A percentile compares a stretch with the other conserved stretches of the same genome.
phyloP scores from a whole-genome alignment of 2,888 invertebrate genomes.

The Octodonta nipae region DNA sequence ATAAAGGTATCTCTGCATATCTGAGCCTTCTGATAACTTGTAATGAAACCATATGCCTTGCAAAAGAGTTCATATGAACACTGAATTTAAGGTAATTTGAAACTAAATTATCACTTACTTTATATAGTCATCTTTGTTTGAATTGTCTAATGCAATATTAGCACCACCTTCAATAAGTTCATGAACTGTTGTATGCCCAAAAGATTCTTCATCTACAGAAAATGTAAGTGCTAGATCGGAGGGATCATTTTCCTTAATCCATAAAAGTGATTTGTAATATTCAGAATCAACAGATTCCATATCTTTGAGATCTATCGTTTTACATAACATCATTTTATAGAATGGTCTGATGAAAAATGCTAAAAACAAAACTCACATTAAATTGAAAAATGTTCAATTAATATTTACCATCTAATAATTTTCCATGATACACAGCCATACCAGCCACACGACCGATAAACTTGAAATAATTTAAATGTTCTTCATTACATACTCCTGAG shows the following conservation, averaged over 20 bases:
- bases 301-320: constrained; percentile 84
- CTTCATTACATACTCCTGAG: constrained; percentile 94
- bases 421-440: constrained; percentile 98
- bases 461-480: constrained; percentile 94
- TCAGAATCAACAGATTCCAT: constrained; percentile 99
- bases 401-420: constrained; percentile 77
- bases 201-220: constrained; percentile 90
- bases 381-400: not conserved
- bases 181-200: constrained; percentile 85
- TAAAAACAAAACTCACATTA: constrained; percentile 30
- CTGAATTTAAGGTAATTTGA: too few relatives aligned
- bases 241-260: constrained; percentile 94
- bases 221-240: constrained; percentile 88
- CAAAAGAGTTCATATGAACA: too few relatives aligned
- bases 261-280: constrained; percentile 93
- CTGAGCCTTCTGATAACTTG: not conserved
- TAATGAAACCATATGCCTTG: too few relatives aligned
- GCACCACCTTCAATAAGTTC: constrained; percentile 85
- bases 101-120: constrained; percentile 45
- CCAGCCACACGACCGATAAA: constrained; percentile 96
- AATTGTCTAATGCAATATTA: constrained; percentile 78
- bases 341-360: constrained; percentile 99
- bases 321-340: constrained; percentile 98
- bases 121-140: constrained; percentile 95
- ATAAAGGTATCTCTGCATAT: not conserved